Evolutionary conservation across 2,797 vertebrate species (phyloP).

Genomic region (Anas acuta): DNA sequence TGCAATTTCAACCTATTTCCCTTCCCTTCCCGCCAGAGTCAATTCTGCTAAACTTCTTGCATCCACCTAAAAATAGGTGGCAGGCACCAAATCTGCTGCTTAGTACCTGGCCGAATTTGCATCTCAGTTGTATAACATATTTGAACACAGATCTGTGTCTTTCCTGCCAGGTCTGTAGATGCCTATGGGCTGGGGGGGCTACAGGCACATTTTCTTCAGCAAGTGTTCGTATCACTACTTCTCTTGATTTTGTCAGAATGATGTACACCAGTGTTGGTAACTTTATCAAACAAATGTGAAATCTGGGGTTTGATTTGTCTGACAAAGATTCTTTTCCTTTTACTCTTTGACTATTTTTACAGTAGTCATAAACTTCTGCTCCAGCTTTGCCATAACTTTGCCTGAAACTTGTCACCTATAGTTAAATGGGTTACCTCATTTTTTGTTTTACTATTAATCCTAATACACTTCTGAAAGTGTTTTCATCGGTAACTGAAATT

Average conservation of each 20-base stretch:
- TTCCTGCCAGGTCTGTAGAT: rapidly evolving
- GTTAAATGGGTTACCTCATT: not conserved
- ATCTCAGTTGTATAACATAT: not conserved
- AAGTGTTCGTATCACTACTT: not conserved
- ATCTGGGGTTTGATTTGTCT: not conserved
- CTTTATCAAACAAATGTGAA: not conserved
- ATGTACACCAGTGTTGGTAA: not conserved
- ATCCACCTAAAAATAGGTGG: not conserved
- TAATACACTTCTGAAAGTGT: not conserved
- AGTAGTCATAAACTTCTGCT: not conserved
- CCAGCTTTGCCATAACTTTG: not conserved
- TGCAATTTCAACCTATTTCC: not conserved
- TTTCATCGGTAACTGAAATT: not conserved
- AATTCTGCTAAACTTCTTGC: not conserved
- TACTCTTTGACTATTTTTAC: not conserved
- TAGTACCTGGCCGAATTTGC: not conserved
- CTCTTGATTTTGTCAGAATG: not conserved
- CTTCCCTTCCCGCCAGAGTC: not conserved
- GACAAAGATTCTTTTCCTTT: not conserved
- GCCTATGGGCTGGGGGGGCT: not conserved
- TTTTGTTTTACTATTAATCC: not conserved
- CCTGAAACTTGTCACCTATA: not conserved
- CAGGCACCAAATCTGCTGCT: not conserved
- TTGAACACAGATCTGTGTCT: not conserved
- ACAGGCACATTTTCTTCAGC: not conserved